Evolutionary conservation across 2,888 invertebrate species (phyloP), one percentile per base, ranked within the genome.

Genomic region (Polydrusus cervinus): DNA sequence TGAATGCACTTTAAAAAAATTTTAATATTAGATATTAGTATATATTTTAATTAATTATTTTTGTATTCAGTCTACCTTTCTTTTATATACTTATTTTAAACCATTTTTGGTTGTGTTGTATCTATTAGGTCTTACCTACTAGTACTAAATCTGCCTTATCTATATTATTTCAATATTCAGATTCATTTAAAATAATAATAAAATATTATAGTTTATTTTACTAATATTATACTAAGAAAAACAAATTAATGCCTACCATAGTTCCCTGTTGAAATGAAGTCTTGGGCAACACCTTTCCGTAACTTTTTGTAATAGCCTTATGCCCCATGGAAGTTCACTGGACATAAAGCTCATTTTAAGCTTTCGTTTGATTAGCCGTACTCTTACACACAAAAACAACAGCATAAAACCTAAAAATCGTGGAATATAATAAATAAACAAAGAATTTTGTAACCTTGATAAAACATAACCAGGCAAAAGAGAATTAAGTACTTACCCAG

Each of bases 221-320:
- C 25, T 25, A 25, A n/a, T n/a, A n/a, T n/a, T n/a, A n/a, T n/a
- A n/a, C n/a, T n/a, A n/a, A n/a, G n/a, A 5, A 25, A 25, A 25
- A 25, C 25, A 47, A 47, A 1, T 47, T n/a, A n/a, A 14, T 45
- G 88, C 90, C 89, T 86, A 93, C 94, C 92, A 91, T 82, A 90
- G 84, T 81, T 92, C 89, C 82, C 92, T 89, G 84, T 93, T 92
- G 76, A 91, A 88, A 79, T 90, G 90, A 7, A 91, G 83, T 16
- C 92, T 88, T 5, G 92, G 91, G 81, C 91, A 93, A 68, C 90
- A 90, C 80, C 85, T 89, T 7, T 87, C 87, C 13, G 86, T 89
- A 18, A 89, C 80, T 79, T 86, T 89, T 81, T 92, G 91, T 64
- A 93, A 81, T 38, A 88, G 83, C 80, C 89, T 88, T 10, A 93